Evolutionary conservation across 2,888 invertebrate species (phyloP).

Genomic region (Drosophila nr. perissopoda): DNA sequence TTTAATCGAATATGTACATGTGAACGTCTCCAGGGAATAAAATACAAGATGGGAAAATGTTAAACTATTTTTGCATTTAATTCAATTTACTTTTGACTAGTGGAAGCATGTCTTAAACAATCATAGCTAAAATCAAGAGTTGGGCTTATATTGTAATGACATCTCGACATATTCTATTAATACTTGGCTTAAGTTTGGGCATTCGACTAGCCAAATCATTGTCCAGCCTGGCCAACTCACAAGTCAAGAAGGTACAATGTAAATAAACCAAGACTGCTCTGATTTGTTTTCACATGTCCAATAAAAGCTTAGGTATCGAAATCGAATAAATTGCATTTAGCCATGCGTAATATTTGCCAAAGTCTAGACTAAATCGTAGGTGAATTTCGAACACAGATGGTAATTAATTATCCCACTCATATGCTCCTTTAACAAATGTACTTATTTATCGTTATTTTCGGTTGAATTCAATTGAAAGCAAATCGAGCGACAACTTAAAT

Average conservation of each 20-base stretch:
- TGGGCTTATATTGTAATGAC: neutral
- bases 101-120: neutral
- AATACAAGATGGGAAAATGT: neutral
- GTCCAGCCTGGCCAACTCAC: neutral
- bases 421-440: slow-evolving; percentile 11
- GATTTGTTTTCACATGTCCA: neutral
- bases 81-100: neutral
- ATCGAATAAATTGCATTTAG: neutral
- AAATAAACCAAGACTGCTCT: neutral
- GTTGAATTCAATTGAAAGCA: slow-evolving; percentile 16
- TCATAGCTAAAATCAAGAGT: neutral
- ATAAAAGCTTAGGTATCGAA: neutral
- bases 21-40: neutral
- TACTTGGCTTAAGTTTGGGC: neutral
- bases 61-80: neutral
- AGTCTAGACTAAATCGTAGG: slow-evolving; percentile 23
- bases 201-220: neutral
- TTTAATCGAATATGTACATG: neutral
- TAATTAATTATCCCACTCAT: slow-evolving; percentile 43
- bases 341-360: slow-evolving; percentile 11
- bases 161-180: neutral
- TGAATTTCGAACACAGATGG: neutral
- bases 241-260: neutral
- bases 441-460: neutral
- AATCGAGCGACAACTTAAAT: slow-evolving; percentile 1